Conservation (phyloP, 2,888 invertebrate genomes). For the Actias luna region DNA sequence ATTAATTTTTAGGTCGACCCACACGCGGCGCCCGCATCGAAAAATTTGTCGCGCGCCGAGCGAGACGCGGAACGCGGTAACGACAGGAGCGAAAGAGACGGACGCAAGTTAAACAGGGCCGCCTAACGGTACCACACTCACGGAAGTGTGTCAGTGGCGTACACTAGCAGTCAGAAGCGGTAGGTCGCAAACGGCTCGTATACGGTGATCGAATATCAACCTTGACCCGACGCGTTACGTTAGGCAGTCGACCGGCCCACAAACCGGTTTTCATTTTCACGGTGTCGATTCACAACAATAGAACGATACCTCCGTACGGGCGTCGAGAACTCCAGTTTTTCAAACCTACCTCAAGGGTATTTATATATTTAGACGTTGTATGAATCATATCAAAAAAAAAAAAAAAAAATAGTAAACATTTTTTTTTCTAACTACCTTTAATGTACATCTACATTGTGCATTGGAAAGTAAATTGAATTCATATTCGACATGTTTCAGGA, state of each 20-base stretch:
- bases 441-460: no score
- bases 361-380: conserved; percentile 1
- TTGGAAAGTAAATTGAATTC: neutral
- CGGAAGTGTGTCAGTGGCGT: conserved; percentile 82
- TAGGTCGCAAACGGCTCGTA: conserved; percentile 55
- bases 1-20: conserved; percentile 76
- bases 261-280: conserved; percentile 76
- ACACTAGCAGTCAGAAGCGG: conserved; percentile 50
- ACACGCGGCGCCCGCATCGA: conserved; percentile 76
- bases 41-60: conserved; percentile 75
- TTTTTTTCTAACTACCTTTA: no score
- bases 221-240: conserved; percentile 61
- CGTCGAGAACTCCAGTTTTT: conserved; percentile 58
- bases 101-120: conserved; percentile 68
- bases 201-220: conserved; percentile 54
- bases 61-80: conserved; percentile 55
- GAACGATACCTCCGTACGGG: conserved; percentile 66
- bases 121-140: conserved; percentile 77
- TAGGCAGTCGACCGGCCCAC: conserved; percentile 43
- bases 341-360: conserved; percentile 77
- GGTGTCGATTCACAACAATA: conserved; percentile 76
- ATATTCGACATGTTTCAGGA: neutral
- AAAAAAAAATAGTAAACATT: no score
- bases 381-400: no score
- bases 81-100: conserved; percentile 77